Base-by-base conservation (phyloP, 2,797 vertebrate genomes). In the Lepidocolaptes lacrymiger region DNA sequence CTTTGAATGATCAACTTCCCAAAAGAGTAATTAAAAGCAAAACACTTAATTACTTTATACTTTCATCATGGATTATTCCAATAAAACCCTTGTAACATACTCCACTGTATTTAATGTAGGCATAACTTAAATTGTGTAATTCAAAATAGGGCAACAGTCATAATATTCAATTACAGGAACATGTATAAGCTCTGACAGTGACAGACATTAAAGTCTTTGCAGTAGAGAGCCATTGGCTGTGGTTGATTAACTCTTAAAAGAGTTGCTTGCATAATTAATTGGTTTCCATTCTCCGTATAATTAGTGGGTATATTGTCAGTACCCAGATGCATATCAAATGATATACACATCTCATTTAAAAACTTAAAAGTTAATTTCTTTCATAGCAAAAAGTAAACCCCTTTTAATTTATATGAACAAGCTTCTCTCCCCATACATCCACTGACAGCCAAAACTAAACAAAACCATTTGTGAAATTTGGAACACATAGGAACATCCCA, bases 241-340 rank as follows among this genome's bases (percentile, higher is more conserved):
- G 32, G 63, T 51, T 95, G 87, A 92, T 87, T 80, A 93, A 94
- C 43, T 87, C 68, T 75, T 69, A 24, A 66, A 93, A 96, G 92
- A 88, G 20, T 30, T 82, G 17, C 14, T 90, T 84, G 49, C 94
- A 89, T 91, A 91, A 92, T 69, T 91, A 94, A 96, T 92, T 91
- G 36, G 32, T 89, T 87, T 86, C 12, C 23, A 46, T 92, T 88
- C 52, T 78, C 32, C 17, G 16, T 44, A 56, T 67, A 94, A 87
- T 87, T 88, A 89, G 34, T 63, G 46, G 14, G 2, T 46, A 72
- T 62, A 75, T 67, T 77, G 15, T 94, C 78, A 73, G 37, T 56
- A 93, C 8, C 13, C 20, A 90, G 88, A 85, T 61, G 59, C 41
- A 82, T 79, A 90, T 56, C 18, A 93, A 86, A 82, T 71, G 3